phyloP scores from a whole-genome alignment of 2,888 invertebrate species.

The Plagiodera versicolora region DNA sequence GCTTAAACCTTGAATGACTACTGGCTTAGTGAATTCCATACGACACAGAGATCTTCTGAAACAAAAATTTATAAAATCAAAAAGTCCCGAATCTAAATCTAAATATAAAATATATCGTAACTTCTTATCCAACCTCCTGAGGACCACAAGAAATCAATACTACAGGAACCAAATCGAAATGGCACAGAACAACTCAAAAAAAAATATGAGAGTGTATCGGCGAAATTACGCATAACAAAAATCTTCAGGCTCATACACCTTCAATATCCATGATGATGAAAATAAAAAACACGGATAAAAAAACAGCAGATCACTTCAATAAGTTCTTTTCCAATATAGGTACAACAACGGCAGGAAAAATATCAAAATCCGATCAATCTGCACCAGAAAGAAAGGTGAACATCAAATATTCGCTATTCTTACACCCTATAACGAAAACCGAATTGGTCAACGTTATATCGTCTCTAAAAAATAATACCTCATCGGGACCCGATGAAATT shows the following conservation, averaged over 20 bases:
- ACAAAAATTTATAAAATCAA: slow-evolving; percentile 9
- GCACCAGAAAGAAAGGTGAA: slow-evolving; percentile 1
- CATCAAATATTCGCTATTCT: slow-evolving; percentile 4
- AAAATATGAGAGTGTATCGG: slow-evolving; percentile 8
- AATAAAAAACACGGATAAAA: neutral
- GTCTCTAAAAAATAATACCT: neutral
- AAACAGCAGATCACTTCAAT: neutral
- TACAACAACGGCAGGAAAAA: neutral
- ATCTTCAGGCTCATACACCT: slow-evolving; percentile 1
- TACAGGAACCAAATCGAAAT: neutral
- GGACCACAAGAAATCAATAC: neutral
- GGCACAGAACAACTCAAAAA: neutral
- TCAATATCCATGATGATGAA: slow-evolving; percentile 2
- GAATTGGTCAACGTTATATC: slow-evolving; percentile 3
- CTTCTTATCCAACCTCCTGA: slow-evolving; percentile 1
- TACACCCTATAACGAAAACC: slow-evolving; percentile 4
- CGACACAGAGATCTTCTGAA: slow-evolving; percentile 7
- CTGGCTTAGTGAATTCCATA: no score
- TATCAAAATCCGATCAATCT: neutral
- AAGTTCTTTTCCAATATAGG: slow-evolving; percentile 1
- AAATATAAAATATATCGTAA: slow-evolving; percentile 2
- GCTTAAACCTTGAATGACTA: no score
- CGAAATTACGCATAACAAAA: neutral
- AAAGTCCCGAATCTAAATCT: neutral
- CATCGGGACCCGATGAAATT: neutral